A percentile compares a stretch with the other conserved stretches of the same genome.
These are phyloP conservation scores for Campylomormyrus tamandua DNA, from an alignment of 2,113 vertebrate species.

Conservation along the genomic window DNA sequence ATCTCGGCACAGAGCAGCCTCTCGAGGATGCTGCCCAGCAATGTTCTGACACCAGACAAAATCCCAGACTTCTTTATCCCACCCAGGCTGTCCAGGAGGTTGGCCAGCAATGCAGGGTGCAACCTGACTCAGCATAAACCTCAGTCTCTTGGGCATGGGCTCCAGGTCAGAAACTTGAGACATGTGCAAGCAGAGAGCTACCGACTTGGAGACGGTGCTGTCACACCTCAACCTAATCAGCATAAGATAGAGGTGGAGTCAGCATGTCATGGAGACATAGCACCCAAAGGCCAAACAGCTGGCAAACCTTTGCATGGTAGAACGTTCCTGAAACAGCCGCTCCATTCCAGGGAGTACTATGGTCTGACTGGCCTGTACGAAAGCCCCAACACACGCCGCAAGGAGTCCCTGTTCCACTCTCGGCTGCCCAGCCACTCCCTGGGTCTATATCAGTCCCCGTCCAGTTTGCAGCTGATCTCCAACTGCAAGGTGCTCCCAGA, in stretches of 20 bases:
- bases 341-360: conserved; percentile 47
- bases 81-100: conserved; percentile 45
- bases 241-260: conserved; percentile 5
- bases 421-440: conserved; percentile 39
- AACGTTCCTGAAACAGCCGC: conserved; percentile 29
- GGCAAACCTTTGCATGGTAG: background rate
- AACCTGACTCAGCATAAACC: conserved; percentile 1
- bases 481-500: conserved; percentile 37
- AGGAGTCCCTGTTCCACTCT: conserved; percentile 64
- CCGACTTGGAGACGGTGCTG: background rate
- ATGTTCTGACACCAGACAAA: conserved; percentile 62
- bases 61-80: conserved; percentile 67
- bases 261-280: conserved; percentile 10
- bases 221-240: background rate
- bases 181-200: background rate
- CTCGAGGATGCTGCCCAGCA: conserved; percentile 47
- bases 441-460: conserved; percentile 19
- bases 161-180: background rate
- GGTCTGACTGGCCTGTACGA: conserved; percentile 54
- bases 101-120: conserved; percentile 16
- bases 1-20: conserved; percentile 36
- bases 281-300: background rate
- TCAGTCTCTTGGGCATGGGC: background rate
- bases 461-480: conserved; percentile 27
- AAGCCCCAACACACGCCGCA: conserved; percentile 60